Evolutionary conservation across 2,797 vertebrate species (phyloP).

Genomic region (Sebastes steindachneri): DNA sequence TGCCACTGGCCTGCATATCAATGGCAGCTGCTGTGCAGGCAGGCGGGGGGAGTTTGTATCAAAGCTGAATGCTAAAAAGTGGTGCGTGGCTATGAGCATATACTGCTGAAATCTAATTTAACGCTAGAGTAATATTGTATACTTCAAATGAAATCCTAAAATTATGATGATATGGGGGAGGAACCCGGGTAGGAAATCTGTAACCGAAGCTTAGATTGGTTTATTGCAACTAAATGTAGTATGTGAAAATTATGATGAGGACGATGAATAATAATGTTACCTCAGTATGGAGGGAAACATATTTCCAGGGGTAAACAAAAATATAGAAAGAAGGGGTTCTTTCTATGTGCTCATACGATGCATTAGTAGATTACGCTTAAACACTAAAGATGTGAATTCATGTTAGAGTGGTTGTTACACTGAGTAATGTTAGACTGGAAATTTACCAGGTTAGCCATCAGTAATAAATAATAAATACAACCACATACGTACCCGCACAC

Average conservation of each 20-base stretch:
- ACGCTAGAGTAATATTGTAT: slow-evolving; percentile 26
- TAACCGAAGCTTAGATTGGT: slow-evolving; percentile 7
- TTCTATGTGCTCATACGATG: not conserved
- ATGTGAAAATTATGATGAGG: not conserved
- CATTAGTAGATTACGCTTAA: not conserved
- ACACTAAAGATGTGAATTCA: not conserved
- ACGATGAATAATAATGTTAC: not conserved
- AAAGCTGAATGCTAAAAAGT: slow-evolving; percentile 41
- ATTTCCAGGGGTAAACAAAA: not conserved
- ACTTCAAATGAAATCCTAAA: slow-evolving; percentile 32
- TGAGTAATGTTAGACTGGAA: not conserved
- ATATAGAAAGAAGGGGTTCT: not conserved
- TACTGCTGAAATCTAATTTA: slow-evolving; percentile 40
- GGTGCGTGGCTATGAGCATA: not conserved
- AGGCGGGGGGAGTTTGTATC: not conserved
- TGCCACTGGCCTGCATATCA: slow-evolving; percentile 77
- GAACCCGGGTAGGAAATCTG: slow-evolving; percentile 12
- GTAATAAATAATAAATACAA: not conserved
- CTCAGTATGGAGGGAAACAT: not conserved
- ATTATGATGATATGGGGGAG: slow-evolving; percentile 1
- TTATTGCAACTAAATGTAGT: not conserved
- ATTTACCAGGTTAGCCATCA: not conserved
- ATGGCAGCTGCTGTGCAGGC: slow-evolving; percentile 59
- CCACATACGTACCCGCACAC: too few relatives aligned
- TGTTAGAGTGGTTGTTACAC: not conserved